A percentile compares a stretch with the other conserved stretches of the same genome.
Evolutionary conservation across 2,113 vertebrate species (phyloP).

Genomic region (Saccopteryx leptura): DNA sequence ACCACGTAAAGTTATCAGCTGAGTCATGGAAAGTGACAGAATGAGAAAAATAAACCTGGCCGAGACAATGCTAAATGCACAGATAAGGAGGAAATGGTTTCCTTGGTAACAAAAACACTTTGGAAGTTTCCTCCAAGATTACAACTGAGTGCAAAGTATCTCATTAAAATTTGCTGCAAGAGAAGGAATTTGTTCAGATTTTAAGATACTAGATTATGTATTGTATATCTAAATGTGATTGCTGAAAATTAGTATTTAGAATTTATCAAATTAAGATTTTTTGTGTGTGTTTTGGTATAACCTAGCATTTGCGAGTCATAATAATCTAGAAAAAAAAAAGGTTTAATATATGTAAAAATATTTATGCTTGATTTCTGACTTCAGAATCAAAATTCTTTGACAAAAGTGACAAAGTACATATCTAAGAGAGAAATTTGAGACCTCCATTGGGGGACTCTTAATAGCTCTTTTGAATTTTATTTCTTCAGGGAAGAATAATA

Average conservation of each 20-base stretch:
- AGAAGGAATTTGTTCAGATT: conserved; percentile 68
- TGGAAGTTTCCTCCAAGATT: conserved; percentile 85
- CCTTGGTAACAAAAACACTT: conserved; percentile 88
- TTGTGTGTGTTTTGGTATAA: background rate
- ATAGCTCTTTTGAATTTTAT: background rate
- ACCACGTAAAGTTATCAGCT: conserved; percentile 63
- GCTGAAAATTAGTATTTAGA: conserved; percentile 45
- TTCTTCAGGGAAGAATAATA: background rate
- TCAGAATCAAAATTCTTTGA: conserved; percentile 28
- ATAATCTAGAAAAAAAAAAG: background rate
- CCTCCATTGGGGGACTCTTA: background rate
- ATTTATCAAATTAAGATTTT: conserved; percentile 74
- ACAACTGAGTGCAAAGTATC: conserved; percentile 85
- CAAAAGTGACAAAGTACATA: background rate
- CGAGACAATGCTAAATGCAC: conserved; percentile 59
- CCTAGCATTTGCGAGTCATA: background rate
- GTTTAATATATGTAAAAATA: background rate
- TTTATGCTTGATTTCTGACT: conserved; percentile 45
- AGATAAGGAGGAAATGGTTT: conserved; percentile 86
- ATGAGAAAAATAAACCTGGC: conserved; percentile 65
- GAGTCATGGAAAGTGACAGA: conserved; percentile 56
- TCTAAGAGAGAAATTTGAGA: background rate
- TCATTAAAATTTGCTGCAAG: conserved; percentile 88
- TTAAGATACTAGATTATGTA: conserved; percentile 29
- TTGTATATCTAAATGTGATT: conserved; percentile 51